These are phyloP conservation scores for Oenanthe oenanthe DNA, from an alignment of 2,113 vertebrate genomes.

Conservation along the genomic window DNA sequence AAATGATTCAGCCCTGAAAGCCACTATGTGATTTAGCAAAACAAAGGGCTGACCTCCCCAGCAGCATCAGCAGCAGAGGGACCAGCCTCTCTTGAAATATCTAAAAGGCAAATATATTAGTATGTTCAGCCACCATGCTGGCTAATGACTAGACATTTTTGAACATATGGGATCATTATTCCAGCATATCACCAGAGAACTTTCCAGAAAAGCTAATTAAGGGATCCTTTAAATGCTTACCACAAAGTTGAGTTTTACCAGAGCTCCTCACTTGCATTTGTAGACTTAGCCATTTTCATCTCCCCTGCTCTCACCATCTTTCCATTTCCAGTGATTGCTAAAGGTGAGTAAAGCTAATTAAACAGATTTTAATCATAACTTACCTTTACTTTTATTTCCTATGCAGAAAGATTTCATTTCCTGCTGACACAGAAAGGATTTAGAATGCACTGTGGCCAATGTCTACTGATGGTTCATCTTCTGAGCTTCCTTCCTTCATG, in stretches of 20 bases:
- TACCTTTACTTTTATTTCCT: conserved; percentile 63
- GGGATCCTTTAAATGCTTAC: conserved; percentile 75
- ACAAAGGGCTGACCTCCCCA: conserved; percentile 59
- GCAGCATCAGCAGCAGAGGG: background rate
- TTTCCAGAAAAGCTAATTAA: conserved; percentile 82
- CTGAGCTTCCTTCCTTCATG: background rate
- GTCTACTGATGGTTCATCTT: background rate
- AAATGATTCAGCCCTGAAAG: conserved; percentile 38
- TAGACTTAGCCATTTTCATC: conserved; percentile 65
- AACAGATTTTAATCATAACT: conserved; percentile 52
- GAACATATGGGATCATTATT: conserved; percentile 77
- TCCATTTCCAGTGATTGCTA: conserved; percentile 57
- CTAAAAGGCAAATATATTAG: conserved; percentile 73
- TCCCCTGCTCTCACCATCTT: conserved; percentile 33
- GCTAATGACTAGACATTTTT: conserved; percentile 76
- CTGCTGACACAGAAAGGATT: conserved; percentile 10
- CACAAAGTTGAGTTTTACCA: conserved; percentile 74
- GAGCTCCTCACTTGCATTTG: conserved; percentile 57
- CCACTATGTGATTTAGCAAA: conserved; percentile 21
- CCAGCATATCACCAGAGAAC: conserved; percentile 75
- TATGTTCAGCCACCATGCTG: conserved; percentile 72
- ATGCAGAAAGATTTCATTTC: conserved; percentile 34
- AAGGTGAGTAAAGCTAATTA: conserved; percentile 71
- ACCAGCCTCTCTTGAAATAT: conserved; percentile 36
- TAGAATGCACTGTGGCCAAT: background rate